Evolutionary conservation across 53 echinoderm and acorn worm species (phyloP), one percentile per base, ranked within the genome.

Genomic region (Hippasteria phrygiana): DNA sequence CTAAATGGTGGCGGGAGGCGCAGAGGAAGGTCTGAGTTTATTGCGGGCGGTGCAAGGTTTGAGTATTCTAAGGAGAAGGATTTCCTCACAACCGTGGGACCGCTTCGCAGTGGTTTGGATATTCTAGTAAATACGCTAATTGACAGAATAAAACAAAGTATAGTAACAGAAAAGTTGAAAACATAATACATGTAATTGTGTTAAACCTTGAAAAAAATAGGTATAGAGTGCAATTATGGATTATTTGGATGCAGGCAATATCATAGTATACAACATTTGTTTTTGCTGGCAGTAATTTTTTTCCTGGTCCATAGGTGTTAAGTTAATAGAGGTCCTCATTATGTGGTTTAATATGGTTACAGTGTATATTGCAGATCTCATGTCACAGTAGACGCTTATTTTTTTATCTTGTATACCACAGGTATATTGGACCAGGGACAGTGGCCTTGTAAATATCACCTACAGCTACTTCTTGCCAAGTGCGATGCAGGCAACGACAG

Each of bases 1-100:
- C 78, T 97, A 33, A 97, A 95, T 43, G 76, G 88, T 12, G 87
- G 83, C 0, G 88, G 94, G 20, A 45, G 64, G 32, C 90, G 88
- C 18, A 90, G 92, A 16, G 87, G 92, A 27, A 78, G 91, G 11
- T 92, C 88, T 18, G 93, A 93, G n/a, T 95, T 97, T 55, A 74
- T 97, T 5, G 70, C 77, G 16, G 89, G 66, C 10, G 94, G 91
- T 46, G 90, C 94, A 12, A 84, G 90, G 27, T 97, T 89, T 66
- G 78, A 90, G 26, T 95, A 95, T 43, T 45, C 74, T 27, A 67
- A 63, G 10, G 81, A 90, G 53, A 77, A 27, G 4, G 95, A 95
- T 9, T 72, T 28, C 2, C 75, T 93, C 1, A 75, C 62, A 35
- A 63, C 91, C 32, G 43, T 31, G 17, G 93, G 93, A 47, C 93